phyloP scores from a whole-genome alignment of 2,113 vertebrate genomes.

The Seriola quinqueradiata region DNA sequence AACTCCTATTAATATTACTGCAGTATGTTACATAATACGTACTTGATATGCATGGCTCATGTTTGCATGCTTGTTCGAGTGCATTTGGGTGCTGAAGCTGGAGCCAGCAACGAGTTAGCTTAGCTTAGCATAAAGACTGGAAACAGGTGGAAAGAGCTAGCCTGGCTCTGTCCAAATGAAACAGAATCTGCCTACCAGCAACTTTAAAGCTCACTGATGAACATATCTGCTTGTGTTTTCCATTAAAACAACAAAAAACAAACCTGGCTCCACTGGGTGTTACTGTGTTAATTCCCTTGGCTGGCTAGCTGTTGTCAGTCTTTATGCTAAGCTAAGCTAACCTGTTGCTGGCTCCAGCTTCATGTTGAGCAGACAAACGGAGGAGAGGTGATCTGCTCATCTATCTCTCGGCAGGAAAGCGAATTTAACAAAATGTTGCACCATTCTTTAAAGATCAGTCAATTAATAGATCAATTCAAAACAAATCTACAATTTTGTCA shows the following conservation, averaged over 20 bases:
- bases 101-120: not conserved
- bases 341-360: not conserved
- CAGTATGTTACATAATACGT: not conserved
- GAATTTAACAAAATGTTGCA: not conserved
- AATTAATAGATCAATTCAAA: too few relatives aligned
- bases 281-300: too few relatives aligned
- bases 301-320: not conserved
- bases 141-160: not conserved
- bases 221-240: too few relatives aligned
- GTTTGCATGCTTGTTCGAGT: not conserved
- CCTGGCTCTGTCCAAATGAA: not conserved
- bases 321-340: not conserved
- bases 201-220: too few relatives aligned
- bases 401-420: not conserved
- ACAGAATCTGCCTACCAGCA: too few relatives aligned
- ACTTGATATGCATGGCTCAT: not conserved
- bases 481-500: too few relatives aligned
- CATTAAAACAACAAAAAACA: too few relatives aligned
- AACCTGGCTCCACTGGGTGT: not conserved
- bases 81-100: too few relatives aligned
- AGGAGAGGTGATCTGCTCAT: not conserved
- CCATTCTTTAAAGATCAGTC: too few relatives aligned
- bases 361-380: not conserved
- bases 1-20: not conserved
- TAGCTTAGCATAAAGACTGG: not conserved